Percentiles rank a stretch among this genome's conserved stretches.
These are phyloP conservation scores for Metacarcinus magister DNA, from an alignment of 2,888 invertebrate genomes.

Conservation along the genomic window DNA sequence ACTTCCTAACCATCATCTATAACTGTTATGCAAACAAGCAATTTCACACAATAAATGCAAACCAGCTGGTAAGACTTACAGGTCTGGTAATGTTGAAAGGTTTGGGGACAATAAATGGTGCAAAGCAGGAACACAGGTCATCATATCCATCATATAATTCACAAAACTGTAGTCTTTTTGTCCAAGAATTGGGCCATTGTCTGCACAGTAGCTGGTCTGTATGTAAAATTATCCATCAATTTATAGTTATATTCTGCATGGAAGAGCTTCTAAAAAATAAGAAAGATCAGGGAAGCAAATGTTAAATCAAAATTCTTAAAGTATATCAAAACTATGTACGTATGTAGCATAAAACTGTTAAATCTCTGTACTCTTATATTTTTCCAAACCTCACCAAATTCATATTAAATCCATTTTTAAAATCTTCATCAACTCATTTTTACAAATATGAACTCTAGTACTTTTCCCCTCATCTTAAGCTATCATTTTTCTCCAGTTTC, in stretches of 20 bases:
- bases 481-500: too few relatives aligned
- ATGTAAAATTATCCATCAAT: not conserved
- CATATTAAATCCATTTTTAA: too few relatives aligned
- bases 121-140: conserved; percentile 68
- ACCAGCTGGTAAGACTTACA: conserved; percentile 27
- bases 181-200: conserved; percentile 65
- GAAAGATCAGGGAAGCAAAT: not conserved
- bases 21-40: not conserved
- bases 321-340: too few relatives aligned
- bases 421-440: too few relatives aligned
- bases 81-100: not conserved
- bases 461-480: too few relatives aligned
- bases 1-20: not conserved
- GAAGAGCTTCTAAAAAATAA: not conserved
- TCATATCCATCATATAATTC: conserved; percentile 75
- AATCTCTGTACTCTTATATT: not conserved
- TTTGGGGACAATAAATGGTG: not conserved
- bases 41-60: not conserved
- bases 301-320: too few relatives aligned
- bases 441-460: too few relatives aligned
- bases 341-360: not conserved
- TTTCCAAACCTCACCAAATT: too few relatives aligned
- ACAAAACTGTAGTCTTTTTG: conserved; percentile 70
- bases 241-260: not conserved
- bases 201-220: conserved; percentile 37